Evolutionary conservation across 2,888 invertebrate species (phyloP).

Genomic region (Argyresthia goedartella): DNA sequence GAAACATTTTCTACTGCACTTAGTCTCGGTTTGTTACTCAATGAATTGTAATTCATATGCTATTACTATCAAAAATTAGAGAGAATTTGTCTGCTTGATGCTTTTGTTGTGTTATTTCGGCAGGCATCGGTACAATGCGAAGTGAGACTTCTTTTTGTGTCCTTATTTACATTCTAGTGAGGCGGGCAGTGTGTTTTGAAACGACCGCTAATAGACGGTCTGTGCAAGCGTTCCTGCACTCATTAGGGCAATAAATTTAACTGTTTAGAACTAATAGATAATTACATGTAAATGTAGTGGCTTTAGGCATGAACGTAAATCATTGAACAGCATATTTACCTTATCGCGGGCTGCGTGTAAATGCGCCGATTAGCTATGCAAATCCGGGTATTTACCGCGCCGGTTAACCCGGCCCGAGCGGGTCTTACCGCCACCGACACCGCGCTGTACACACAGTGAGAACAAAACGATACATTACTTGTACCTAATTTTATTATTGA

Average conservation of each 20-base stretch:
- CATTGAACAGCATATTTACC: conserved; percentile 38
- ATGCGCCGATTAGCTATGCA: conserved; percentile 45
- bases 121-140: not conserved
- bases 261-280: conserved; percentile 33
- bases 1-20: conserved; percentile 56
- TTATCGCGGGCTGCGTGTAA: conserved; percentile 36
- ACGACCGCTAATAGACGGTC: not conserved
- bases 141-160: not conserved
- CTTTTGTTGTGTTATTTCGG: conserved; percentile 6
- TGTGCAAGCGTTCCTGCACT: not conserved
- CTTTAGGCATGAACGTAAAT: conserved; percentile 34
- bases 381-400: conserved; percentile 37
- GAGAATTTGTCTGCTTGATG: conserved; percentile 37
- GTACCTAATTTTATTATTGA: not conserved
- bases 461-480: conserved; percentile 1
- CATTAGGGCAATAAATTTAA: conserved; percentile 23
- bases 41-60: conserved; percentile 58
- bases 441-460: not conserved
- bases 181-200: not conserved
- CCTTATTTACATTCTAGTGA: not conserved
- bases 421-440: conserved; percentile 9
- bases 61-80: conserved; percentile 43
- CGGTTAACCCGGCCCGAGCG: conserved; percentile 26
- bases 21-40: conserved; percentile 64
- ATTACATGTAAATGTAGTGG: conserved; percentile 12